These are phyloP conservation scores for Pseudomyrmex cubaensis DNA, from an alignment of 1,140 invertebrate species.

Conservation along the genomic window DNA sequence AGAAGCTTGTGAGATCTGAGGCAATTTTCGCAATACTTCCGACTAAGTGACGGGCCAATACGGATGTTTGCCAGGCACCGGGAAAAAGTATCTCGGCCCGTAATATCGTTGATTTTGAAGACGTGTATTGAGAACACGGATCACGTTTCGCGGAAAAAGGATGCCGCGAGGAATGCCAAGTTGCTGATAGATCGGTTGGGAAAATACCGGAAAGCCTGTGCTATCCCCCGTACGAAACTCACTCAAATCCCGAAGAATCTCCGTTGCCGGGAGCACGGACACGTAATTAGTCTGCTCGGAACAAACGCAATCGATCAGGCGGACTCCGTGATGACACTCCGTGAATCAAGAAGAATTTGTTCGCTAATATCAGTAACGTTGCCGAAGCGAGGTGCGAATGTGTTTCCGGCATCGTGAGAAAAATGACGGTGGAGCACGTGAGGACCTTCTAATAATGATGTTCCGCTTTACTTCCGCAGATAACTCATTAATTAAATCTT, in stretches of 20 bases:
- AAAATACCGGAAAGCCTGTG: constrained; percentile 45
- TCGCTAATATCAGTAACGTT: constrained; percentile 17
- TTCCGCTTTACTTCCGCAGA: neutral
- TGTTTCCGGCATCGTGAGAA: constrained; percentile 9
- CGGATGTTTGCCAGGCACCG: constrained; percentile 16
- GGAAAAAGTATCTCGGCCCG: constrained; percentile 5
- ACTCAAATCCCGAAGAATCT: constrained; percentile 44
- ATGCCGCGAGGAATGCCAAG: constrained; percentile 47
- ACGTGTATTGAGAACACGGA: constrained; percentile 9
- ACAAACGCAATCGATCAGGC: constrained; percentile 48
- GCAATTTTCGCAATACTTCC: neutral
- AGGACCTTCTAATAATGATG: constrained; percentile 5
- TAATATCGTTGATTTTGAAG: constrained; percentile 25
- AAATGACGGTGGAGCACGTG: neutral
- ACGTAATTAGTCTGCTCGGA: constrained; percentile 50
- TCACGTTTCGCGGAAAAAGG: constrained; percentile 50
- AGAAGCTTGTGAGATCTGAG: neutral
- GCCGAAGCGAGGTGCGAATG: neutral
- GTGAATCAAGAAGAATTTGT: constrained; percentile 45
- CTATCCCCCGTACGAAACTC: neutral
- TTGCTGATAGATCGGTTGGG: constrained; percentile 54
- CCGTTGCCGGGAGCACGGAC: constrained; percentile 11
- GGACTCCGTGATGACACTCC: constrained; percentile 11
- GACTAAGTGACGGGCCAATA: constrained; percentile 32
- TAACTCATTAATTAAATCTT: constrained; percentile 41